Percentiles rank a stretch among this genome's conserved stretches.
Evolutionary conservation across 2,888 invertebrate genomes (phyloP).

Genomic region (Eurytoma californica): DNA sequence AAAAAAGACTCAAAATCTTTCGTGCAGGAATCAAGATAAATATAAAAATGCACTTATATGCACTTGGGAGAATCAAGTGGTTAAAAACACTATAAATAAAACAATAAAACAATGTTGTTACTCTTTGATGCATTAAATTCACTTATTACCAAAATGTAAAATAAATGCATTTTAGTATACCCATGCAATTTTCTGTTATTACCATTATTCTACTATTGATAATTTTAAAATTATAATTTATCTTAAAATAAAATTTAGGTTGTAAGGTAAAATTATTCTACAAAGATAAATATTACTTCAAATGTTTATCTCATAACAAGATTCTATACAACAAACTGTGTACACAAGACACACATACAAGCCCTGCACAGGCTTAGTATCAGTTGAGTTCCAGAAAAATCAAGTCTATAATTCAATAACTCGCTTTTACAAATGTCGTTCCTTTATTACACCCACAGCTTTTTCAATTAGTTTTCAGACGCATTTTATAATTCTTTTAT

Average conservation of each 20-base stretch:
- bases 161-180: no score
- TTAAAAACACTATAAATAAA: no score
- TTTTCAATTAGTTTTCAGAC: slow-evolving; percentile 25
- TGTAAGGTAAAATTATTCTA: slow-evolving; percentile 6
- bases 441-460: slow-evolving; percentile 37
- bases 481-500: slow-evolving; percentile 9
- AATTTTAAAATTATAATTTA: no score
- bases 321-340: slow-evolving; percentile 70
- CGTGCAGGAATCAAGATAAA: no score
- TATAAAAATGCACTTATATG: no score
- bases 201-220: no score
- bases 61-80: no score
- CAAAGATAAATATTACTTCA: slow-evolving; percentile 62
- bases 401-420: slow-evolving; percentile 34
- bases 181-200: no score
- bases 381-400: slow-evolving; percentile 53
- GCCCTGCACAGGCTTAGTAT: slow-evolving; percentile 57
- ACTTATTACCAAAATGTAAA: no score
- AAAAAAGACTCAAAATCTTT: no score
- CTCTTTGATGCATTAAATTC: no score
- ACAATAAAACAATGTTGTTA: no score
- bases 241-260: slow-evolving; percentile 8
- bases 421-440: slow-evolving; percentile 44
- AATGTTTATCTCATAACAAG: slow-evolving; percentile 71
- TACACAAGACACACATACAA: slow-evolving; percentile 67